Conservation (phyloP, 1,140 invertebrate genomes). For the Spodoptera frugiperda region DNA sequence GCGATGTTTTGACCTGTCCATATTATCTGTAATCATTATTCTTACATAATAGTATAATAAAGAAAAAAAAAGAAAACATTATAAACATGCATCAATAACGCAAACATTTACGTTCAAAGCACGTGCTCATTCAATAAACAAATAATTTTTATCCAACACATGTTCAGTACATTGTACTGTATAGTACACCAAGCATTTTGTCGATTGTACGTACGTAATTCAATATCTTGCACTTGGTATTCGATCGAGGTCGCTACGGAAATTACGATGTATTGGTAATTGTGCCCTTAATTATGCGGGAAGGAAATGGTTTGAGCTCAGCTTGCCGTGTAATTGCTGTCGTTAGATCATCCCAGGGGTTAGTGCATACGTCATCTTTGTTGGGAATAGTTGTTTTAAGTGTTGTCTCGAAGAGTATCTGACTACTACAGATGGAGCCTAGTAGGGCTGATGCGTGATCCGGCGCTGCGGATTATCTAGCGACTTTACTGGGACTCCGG, state of each 20-base stretch:
- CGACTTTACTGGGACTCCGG: no score
- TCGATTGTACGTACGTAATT: background rate
- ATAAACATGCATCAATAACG: background rate
- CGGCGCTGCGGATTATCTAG: no score
- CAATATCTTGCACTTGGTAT: background rate
- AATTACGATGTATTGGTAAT: constrained; percentile 10
- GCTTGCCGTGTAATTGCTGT: background rate
- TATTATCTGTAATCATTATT: no score
- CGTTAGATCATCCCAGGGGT: background rate
- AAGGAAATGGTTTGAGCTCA: constrained; percentile 14
- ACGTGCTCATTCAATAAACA: background rate
- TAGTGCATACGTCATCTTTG: no score
- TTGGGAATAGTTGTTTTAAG: no score
- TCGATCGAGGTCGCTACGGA: constrained; percentile 1
- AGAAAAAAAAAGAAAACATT: background rate
- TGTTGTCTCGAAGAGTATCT: no score
- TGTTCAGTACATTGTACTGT: no score
- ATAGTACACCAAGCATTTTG: background rate
- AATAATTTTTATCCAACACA: background rate
- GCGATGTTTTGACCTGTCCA: no score
- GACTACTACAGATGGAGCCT: no score
- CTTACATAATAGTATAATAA: no score
- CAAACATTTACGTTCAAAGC: no score
- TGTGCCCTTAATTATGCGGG: constrained; percentile 1
- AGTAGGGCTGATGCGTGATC: no score